A percentile compares a stretch with the other conserved stretches of the same genome.
Evolutionary conservation across 2,797 vertebrate species (phyloP).

Genomic region (Holocentrus rufus): DNA sequence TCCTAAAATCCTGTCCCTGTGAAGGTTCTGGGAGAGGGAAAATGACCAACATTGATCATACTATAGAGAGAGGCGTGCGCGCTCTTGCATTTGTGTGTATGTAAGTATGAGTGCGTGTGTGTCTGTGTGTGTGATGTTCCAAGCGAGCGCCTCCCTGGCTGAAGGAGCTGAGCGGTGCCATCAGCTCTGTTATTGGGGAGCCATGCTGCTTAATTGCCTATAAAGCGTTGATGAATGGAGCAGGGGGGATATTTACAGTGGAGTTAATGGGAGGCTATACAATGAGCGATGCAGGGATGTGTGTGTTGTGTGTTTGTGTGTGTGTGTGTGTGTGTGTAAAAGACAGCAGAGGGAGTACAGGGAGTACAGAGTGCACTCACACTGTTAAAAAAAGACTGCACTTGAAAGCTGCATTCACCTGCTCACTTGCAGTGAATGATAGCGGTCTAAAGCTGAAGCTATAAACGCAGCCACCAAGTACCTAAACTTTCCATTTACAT

Average conservation of each 20-base stretch:
- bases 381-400: constrained; percentile 2
- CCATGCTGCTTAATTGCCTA: constrained; percentile 75
- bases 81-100: constrained; percentile 17
- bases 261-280: constrained; percentile 56
- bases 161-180: constrained; percentile 41
- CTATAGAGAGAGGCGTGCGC: not conserved
- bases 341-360: constrained; percentile 4
- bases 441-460: constrained; percentile 1
- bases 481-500: constrained; percentile 32
- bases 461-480: constrained; percentile 8
- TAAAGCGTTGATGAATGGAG: constrained; percentile 76
- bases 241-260: constrained; percentile 65
- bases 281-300: not conserved
- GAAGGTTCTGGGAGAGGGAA: constrained; percentile 30
- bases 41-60: constrained; percentile 38
- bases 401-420: constrained; percentile 10
- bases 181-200: constrained; percentile 51
- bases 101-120: not conserved
- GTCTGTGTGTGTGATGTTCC: constrained; percentile 19
- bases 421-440: constrained; percentile 3
- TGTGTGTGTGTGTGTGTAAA: constrained; percentile 12
- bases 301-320: constrained; percentile 27
- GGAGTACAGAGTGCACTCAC: constrained; percentile 15
- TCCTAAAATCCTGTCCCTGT: constrained; percentile 39
- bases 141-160: constrained; percentile 8